Evolutionary conservation across 1,140 invertebrate species (phyloP).

Genomic region (Battus philenor): DNA sequence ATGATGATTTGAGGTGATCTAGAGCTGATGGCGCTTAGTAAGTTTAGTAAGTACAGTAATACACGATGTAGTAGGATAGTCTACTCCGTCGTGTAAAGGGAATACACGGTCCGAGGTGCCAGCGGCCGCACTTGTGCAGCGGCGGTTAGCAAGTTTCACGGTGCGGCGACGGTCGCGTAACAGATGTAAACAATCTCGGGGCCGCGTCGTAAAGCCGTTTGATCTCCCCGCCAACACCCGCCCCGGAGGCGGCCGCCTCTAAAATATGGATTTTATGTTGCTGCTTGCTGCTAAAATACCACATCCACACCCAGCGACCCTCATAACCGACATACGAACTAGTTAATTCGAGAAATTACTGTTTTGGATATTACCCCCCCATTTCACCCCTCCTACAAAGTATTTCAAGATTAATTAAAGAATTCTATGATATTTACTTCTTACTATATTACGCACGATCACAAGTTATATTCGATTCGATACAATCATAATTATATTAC

Average conservation of each 20-base stretch:
- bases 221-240: conserved; percentile 54
- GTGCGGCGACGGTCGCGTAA: conserved; percentile 54
- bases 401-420: too few relatives aligned
- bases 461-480: too few relatives aligned
- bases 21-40: too few relatives aligned
- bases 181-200: conserved; percentile 73
- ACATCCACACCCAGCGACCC: conserved; percentile 50
- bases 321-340: conserved; percentile 33
- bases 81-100: too few relatives aligned
- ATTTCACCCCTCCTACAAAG: too few relatives aligned
- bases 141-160: conserved; percentile 67
- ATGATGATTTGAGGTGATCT: too few relatives aligned
- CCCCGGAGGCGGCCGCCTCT: conserved; percentile 35
- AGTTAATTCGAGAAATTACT: conserved; percentile 12
- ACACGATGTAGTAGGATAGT: too few relatives aligned
- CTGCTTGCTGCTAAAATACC: conserved; percentile 57
- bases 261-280: conserved; percentile 71
- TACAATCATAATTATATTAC: too few relatives aligned
- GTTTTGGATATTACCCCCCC: not conserved
- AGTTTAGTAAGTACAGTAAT: too few relatives aligned
- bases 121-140: conserved; percentile 49
- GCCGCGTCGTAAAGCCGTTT: conserved; percentile 68
- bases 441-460: too few relatives aligned
- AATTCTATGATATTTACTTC: too few relatives aligned
- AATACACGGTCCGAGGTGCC: too few relatives aligned